Percentiles rank a stretch among this genome's conserved stretches.
Conservation (phyloP, 2,113 vertebrate species). For the Danionella cerebrum region DNA sequence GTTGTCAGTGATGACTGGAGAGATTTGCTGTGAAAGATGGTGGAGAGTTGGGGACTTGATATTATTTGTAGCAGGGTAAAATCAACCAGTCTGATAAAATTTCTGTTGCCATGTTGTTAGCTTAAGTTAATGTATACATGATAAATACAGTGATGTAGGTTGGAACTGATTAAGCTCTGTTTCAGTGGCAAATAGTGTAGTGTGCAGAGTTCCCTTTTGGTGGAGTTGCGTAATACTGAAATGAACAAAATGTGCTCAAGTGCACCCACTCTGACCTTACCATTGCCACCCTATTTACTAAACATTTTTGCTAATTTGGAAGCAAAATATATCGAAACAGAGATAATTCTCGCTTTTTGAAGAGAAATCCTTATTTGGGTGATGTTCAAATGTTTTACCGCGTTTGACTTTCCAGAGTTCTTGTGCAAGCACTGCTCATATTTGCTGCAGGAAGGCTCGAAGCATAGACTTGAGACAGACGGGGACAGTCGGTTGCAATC, state of each 20-base stretch:
- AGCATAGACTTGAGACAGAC: slow-evolving; percentile 35
- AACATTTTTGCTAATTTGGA: slow-evolving; percentile 29
- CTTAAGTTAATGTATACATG: slow-evolving; percentile 30
- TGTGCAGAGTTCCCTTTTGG: not conserved
- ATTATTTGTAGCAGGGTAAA: not conserved
- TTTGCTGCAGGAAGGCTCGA: slow-evolving; percentile 35
- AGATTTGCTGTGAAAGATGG: too few relatives aligned
- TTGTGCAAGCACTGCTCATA: not conserved
- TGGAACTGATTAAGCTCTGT: not conserved
- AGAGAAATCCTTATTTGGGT: too few relatives aligned
- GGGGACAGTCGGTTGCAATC: slow-evolving; percentile 48
- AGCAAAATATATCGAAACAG: not conserved
- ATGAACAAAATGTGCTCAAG: not conserved
- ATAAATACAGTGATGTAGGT: slow-evolving; percentile 1
- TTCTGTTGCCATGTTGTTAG: too few relatives aligned
- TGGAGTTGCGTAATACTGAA: not conserved
- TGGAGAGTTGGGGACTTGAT: not conserved
- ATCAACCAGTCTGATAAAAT: too few relatives aligned
- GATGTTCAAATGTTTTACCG: too few relatives aligned
- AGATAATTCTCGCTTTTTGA: too few relatives aligned
- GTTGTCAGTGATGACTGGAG: too few relatives aligned
- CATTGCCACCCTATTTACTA: not conserved
- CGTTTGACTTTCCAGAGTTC: not conserved
- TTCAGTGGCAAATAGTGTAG: not conserved
- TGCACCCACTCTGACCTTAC: not conserved